A percentile compares a stretch with the other conserved stretches of the same genome.
Evolutionary conservation across 2,797 vertebrate species (phyloP).

Genomic region (Etheostoma perlongum): DNA sequence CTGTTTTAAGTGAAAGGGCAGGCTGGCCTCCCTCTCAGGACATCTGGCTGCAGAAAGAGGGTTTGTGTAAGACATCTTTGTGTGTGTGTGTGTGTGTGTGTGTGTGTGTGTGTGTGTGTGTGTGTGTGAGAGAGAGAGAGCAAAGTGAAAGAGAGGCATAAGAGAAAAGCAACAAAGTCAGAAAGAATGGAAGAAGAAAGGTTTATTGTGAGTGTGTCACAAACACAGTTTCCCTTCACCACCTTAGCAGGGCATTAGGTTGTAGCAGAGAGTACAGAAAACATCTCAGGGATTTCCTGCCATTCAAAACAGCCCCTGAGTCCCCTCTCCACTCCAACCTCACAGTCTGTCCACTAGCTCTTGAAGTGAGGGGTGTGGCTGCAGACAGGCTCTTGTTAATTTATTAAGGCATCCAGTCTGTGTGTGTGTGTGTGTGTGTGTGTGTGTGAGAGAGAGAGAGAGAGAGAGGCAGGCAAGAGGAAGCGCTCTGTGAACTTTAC

Average conservation of each 20-base stretch:
- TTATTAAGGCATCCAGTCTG: conserved; percentile 57
- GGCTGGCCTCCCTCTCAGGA: conserved; percentile 72
- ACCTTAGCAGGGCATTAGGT: conserved; percentile 59
- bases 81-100: neutral
- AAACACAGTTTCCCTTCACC: conserved; percentile 63
- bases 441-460: neutral
- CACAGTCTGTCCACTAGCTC: conserved; percentile 64
- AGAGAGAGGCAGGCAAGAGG: conserved; percentile 49
- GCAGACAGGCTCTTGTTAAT: conserved; percentile 58
- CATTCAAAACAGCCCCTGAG: conserved; percentile 78
- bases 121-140: neutral
- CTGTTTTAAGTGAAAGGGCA: conserved; percentile 74
- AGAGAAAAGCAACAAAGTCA: conserved; percentile 12
- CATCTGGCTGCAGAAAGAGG: conserved; percentile 72
- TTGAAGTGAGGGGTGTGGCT: conserved; percentile 65
- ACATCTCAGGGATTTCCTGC: conserved; percentile 88
- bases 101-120: neutral
- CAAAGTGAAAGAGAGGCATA: conserved; percentile 4
- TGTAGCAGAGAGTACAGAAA: conserved; percentile 81
- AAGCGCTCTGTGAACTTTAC: conserved; percentile 66
- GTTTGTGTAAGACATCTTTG: conserved; percentile 70
- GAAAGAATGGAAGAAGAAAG: conserved; percentile 11
- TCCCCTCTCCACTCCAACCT: conserved; percentile 59
- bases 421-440: conserved; percentile 35
- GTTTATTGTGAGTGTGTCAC: conserved; percentile 44